A percentile compares a stretch with the other conserved stretches of the same genome.
These are phyloP conservation scores for Cirrhinus molitorella DNA, from an alignment of 2,797 vertebrate species.

Conservation along the genomic window DNA sequence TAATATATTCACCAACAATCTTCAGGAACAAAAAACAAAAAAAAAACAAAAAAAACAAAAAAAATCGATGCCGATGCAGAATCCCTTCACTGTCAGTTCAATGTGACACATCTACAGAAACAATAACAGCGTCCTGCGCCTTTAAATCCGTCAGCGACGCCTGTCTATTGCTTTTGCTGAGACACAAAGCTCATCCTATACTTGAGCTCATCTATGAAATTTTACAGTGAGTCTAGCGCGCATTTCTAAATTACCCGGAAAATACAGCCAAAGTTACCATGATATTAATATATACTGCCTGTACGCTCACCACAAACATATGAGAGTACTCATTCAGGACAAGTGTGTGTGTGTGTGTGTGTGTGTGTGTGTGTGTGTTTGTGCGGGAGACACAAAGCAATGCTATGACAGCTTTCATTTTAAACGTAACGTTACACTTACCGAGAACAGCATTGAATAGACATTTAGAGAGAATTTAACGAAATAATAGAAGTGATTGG, in stretches of 20 bases:
- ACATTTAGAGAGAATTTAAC: constrained; percentile 85
- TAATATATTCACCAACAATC: neutral
- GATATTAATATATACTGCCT: neutral
- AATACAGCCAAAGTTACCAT: too few species aligned
- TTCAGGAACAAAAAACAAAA: neutral
- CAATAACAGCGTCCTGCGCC: constrained; percentile 13
- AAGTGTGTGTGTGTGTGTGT: neutral
- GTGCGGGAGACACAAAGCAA: constrained; percentile 38
- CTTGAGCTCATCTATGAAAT: neutral
- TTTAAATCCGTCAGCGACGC: constrained; percentile 30
- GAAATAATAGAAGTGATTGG: constrained; percentile 83
- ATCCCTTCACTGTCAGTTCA: neutral
- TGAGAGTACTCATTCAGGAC: neutral
- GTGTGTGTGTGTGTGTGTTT: neutral
- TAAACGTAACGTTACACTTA: constrained; percentile 68
- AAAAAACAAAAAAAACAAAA: neutral
- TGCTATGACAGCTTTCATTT: neutral
- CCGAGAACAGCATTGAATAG: constrained; percentile 88
- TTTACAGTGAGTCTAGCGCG: neutral
- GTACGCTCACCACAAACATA: neutral
- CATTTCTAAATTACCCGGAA: neutral
- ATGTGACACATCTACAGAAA: neutral
- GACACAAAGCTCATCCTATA: neutral
- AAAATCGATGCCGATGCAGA: too few species aligned
- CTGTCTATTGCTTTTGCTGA: neutral